Evolutionary conservation across 2,797 vertebrate genomes (phyloP), one percentile per base, ranked within the genome.

Genomic region (Lagocephalus sceleratus): DNA sequence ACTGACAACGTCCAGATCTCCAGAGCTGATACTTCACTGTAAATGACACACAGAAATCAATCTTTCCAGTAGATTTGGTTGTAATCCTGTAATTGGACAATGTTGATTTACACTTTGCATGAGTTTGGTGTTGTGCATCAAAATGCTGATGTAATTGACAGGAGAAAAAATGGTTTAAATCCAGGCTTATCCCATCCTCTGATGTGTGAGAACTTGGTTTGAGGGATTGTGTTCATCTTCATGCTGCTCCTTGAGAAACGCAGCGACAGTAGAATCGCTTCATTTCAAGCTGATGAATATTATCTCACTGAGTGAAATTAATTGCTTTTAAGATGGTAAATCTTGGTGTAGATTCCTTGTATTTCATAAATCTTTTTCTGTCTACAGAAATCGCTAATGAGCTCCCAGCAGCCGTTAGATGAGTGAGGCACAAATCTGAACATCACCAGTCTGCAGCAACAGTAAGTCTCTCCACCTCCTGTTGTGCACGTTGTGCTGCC

Each of bases 351-450:
- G 23, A 25, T 45, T 45, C 11, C 10, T 44, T 63, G 35, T 54
- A 44, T 53, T n/a, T 53, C 35, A 44, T 19, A 44, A 11, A 19
- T 23, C 14, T 43, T 43, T 57, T 42, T 41, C 56, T 62, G 16
- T 47, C 19, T 39, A 46, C 75, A 83, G 77, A 70, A 19, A 51
- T 55, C 63, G 51, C 75, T 78, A 66, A 80, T 58, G 74, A 81
- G 58, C 49, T 52, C 40, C 60, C 73, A 23, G 63, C 76, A 53
- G 63, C 66, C 39, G 60, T 63, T 84, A 71, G 64, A 84, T 85
- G 84, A 84, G 63, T 79, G 76, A 84, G 64, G 56, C 64, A 25
- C 63, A 69, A 53, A 51, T 54, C 64, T 68, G 55, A 66, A 66
- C 70, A 57, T 65, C 77, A 46, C 52, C 60, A 39, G 54, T 55